Percentiles rank a stretch among this genome's conserved stretches.
These are phyloP conservation scores for Callinectes sapidus DNA, from an alignment of 2,888 invertebrate genomes.

Conservation along the genomic window DNA sequence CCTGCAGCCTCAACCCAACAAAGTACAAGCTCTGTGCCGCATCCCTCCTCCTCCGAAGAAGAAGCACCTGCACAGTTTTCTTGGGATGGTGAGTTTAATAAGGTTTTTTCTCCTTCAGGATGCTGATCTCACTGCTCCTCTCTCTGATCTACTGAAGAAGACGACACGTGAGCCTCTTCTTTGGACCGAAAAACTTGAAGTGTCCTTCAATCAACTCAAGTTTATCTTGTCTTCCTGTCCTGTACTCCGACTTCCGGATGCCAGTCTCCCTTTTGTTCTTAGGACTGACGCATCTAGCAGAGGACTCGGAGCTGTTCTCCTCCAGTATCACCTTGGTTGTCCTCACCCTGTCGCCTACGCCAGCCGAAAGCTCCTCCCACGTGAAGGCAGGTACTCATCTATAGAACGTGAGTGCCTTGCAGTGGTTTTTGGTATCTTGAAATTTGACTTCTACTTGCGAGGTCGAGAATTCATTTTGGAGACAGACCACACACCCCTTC, in stretches of 20 bases:
- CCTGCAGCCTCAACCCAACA: neutral
- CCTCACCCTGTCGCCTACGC: neutral
- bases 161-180: neutral
- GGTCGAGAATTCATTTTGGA: constrained; percentile 45
- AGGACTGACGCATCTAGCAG: neutral
- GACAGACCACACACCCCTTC: constrained; percentile 24
- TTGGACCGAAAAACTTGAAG: too few species aligned
- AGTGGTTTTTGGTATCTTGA: neutral
- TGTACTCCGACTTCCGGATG: neutral
- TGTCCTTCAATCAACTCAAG: too few species aligned
- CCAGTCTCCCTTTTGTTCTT: neutral
- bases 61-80: constrained; percentile 1
- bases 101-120: constrained; percentile 7
- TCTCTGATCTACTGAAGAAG: neutral
- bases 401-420: constrained; percentile 29
- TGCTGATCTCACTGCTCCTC: constrained; percentile 7
- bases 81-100: constrained; percentile 43
- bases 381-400: constrained; percentile 1
- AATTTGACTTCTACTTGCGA: constrained; percentile 15
- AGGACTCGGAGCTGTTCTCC: too few species aligned
- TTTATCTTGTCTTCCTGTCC: neutral
- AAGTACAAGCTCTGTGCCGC: neutral
- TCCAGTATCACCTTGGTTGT: too few species aligned
- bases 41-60: constrained; percentile 30
- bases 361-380: constrained; percentile 12